A percentile compares a stretch with the other conserved stretches of the same genome.
Conservation (phyloP, 2,113 vertebrate genomes). For the Podocnemis expansa region DNA sequence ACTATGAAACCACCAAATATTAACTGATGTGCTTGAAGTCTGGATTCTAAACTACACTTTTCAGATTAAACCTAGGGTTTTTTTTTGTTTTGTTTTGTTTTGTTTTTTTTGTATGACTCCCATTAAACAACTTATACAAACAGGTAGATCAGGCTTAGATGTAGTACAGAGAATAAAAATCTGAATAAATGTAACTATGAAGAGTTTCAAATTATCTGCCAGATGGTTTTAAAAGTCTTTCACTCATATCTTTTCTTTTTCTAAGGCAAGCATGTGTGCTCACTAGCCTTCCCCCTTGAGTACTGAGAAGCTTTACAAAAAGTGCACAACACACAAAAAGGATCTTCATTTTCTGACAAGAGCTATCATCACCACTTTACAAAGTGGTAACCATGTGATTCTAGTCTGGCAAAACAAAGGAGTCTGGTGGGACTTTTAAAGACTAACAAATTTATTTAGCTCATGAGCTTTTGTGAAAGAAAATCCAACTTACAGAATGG, state of each 20-base stretch:
- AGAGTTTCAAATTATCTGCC: neutral
- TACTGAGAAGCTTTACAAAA: neutral
- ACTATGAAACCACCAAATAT: neutral
- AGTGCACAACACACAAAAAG: neutral
- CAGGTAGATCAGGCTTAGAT: slow-evolving; percentile 4
- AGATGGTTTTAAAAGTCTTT: neutral
- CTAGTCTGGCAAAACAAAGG: no score
- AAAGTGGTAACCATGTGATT: no score
- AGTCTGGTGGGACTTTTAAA: no score
- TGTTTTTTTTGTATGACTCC: neutral
- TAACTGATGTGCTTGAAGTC: neutral
- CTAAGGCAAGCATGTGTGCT: neutral
- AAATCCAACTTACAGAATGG: no score
- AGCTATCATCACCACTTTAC: neutral
- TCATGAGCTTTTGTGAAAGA: no score
- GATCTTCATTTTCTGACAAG: neutral
- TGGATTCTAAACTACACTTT: neutral
- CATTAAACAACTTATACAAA: neutral
- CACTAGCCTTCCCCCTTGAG: neutral
- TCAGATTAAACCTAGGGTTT: neutral
- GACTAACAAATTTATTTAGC: no score
- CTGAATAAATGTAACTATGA: neutral
- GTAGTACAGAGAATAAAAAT: neutral
- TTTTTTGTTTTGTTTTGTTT: neutral
- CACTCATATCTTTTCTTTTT: neutral